Evolutionary conservation across 2,113 vertebrate species (phyloP).

Genomic region (Muscicapa adusta): DNA sequence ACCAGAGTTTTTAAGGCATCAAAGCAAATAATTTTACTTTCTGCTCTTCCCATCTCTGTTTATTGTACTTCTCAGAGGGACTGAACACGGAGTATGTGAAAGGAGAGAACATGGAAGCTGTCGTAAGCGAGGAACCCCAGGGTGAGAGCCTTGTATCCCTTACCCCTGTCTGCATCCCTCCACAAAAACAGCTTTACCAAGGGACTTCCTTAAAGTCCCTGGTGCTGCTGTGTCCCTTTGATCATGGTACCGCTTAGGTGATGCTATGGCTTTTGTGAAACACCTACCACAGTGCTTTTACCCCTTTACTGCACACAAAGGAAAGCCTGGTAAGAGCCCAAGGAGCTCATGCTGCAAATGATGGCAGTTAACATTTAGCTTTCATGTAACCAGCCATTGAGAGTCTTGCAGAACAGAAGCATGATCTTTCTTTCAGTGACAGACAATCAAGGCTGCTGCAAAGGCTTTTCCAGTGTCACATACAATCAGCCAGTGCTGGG

Average conservation of each 20-base stretch:
- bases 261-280: background rate
- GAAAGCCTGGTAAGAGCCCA: background rate
- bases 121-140: conserved; percentile 89
- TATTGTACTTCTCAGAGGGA: conserved; percentile 78
- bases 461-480: background rate
- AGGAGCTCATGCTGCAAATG: background rate
- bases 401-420: background rate
- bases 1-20: background rate
- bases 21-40: background rate
- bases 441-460: background rate
- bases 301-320: background rate
- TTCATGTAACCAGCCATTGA: background rate
- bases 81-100: conserved; percentile 87
- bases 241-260: background rate
- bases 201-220: background rate
- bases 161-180: background rate
- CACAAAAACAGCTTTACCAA: background rate
- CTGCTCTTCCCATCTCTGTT: background rate
- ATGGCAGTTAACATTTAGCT: background rate
- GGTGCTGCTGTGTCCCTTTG: background rate
- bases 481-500: background rate
- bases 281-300: background rate
- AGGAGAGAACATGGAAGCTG: conserved; percentile 85
- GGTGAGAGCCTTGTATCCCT: conserved; percentile 71
- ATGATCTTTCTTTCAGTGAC: background rate